Conservation (phyloP, 2,113 vertebrate genomes). For the Hydropotes inermis region DNA sequence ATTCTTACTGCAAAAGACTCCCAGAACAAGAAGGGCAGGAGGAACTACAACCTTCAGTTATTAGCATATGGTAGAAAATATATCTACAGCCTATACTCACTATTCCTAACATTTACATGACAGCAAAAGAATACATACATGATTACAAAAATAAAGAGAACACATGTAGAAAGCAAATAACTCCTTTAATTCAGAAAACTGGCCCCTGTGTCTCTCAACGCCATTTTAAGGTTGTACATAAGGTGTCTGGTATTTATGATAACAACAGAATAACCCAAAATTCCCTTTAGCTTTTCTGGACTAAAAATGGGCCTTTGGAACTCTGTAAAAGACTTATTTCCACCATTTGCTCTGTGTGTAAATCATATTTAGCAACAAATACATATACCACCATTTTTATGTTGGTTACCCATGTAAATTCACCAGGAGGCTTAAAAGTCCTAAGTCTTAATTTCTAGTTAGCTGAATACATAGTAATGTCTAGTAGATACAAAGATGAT, state of each 20-base stretch:
- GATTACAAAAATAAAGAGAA: not conserved
- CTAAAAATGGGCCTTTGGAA: not conserved
- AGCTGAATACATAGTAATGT: not conserved
- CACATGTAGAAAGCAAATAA: not conserved
- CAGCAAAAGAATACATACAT: not conserved
- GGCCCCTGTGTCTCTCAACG: not conserved
- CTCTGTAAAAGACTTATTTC: not conserved
- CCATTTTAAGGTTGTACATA: not conserved
- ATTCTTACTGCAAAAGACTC: not conserved
- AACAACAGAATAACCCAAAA: slow-evolving; percentile 29
- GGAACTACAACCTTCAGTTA: slow-evolving; percentile 22
- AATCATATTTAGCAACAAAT: not conserved
- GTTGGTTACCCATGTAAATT: not conserved
- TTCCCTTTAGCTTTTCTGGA: not conserved
- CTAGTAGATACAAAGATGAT: not conserved
- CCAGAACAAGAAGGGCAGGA: not conserved
- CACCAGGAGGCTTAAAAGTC: not conserved
- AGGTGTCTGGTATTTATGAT: not conserved
- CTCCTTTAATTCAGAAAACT: not conserved
- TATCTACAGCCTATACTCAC: not conserved
- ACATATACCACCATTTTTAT: not conserved
- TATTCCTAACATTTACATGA: not conserved
- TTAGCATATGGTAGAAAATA: not conserved
- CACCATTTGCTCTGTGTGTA: not conserved
- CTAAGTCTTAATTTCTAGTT: slow-evolving; percentile 1